Evolutionary conservation across 2,113 vertebrate species (phyloP).

Genomic region (Plestiodon gilberti): DNA sequence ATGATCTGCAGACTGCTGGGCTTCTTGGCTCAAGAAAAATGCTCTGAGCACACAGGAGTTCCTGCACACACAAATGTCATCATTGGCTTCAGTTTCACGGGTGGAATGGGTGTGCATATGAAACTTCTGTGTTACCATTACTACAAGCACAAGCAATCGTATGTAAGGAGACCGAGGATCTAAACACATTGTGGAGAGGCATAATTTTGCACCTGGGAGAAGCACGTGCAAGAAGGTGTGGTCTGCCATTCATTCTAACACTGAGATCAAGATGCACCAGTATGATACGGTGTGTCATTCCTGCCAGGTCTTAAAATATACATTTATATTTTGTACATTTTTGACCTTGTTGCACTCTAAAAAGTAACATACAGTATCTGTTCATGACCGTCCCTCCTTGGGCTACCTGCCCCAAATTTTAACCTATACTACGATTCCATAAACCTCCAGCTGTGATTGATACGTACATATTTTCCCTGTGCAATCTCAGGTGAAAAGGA

Average conservation of each 20-base stretch:
- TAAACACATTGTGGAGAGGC: too few species aligned
- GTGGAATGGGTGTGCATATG: too few species aligned
- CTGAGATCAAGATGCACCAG: too few species aligned
- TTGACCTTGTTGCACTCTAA: neutral
- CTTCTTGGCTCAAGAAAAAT: neutral
- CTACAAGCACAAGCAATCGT: too few species aligned
- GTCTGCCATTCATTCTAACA: too few species aligned
- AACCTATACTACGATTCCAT: neutral
- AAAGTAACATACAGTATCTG: too few species aligned
- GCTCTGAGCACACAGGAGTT: neutral
- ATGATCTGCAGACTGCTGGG: neutral
- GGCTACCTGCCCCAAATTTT: neutral
- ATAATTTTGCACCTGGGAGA: too few species aligned
- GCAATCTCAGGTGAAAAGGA: neutral
- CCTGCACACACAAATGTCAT: neutral
- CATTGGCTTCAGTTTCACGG: neutral
- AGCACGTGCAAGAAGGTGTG: too few species aligned
- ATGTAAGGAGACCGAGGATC: too few species aligned
- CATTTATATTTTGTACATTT: neutral
- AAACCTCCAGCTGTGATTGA: neutral
- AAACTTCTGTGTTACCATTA: too few species aligned
- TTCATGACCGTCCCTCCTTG: neutral
- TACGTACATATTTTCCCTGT: neutral
- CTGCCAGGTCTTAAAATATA: neutral
- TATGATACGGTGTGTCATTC: neutral